Percentiles rank a stretch among this genome's conserved stretches.
phyloP scores from a whole-genome alignment of 2,888 invertebrate species.

The Ichneumon xanthorius region DNA sequence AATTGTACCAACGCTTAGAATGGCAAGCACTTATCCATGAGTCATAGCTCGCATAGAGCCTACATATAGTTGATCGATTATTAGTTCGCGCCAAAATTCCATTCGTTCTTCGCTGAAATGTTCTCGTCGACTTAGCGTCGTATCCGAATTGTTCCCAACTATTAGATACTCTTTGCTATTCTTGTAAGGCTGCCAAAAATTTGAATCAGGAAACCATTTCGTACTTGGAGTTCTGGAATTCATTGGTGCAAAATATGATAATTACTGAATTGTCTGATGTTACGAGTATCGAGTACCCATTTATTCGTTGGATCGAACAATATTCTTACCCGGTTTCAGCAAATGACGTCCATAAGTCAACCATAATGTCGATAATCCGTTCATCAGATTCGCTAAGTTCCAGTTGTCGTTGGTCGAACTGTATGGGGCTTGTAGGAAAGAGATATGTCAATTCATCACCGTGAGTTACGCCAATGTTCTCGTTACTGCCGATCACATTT shows the following conservation, averaged over 20 bases:
- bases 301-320: not conserved
- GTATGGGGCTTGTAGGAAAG: constrained; percentile 75
- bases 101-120: not conserved
- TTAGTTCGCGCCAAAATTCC: not conserved
- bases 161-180: not conserved
- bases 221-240: not conserved
- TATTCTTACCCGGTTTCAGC: constrained; percentile 66
- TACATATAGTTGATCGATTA: not conserved
- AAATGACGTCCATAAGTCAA: constrained; percentile 84
- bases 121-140: not conserved
- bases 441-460: constrained; percentile 85
- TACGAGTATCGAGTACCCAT: not conserved
- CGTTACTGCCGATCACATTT: constrained; percentile 13
- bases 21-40: too few relatives aligned
- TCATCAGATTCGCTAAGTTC: constrained; percentile 71
- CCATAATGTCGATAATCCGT: constrained; percentile 79
- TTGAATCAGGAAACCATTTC: not conserved
- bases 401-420: constrained; percentile 2
- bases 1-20: too few relatives aligned
- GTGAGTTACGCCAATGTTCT: constrained; percentile 82
- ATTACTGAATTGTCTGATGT: not conserved
- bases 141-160: not conserved
- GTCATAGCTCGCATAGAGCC: rapidly evolving
- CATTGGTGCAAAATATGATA: not conserved
- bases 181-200: not conserved